Conservation (phyloP, 2,113 vertebrate species). For the Onychorhynchus coronatus region DNA sequence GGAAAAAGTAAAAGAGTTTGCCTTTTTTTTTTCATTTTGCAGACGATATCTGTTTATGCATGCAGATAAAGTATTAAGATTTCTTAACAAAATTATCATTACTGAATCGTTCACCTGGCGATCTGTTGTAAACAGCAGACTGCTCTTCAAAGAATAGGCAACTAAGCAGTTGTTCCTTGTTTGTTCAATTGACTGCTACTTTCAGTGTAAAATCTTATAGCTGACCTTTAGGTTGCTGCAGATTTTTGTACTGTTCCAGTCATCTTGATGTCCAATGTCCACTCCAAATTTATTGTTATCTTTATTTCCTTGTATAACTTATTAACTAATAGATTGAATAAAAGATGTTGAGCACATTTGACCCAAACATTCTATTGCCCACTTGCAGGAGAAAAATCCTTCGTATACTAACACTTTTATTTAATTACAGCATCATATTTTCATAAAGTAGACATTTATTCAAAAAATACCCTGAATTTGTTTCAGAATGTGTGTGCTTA, state of each 20-base stretch:
- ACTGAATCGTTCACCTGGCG: background rate
- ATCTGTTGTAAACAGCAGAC: background rate
- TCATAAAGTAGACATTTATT: background rate
- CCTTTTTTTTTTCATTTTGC: background rate
- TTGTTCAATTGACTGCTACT: background rate
- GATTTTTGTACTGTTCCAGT: background rate
- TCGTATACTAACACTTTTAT: background rate
- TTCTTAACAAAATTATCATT: background rate
- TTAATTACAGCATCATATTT: background rate
- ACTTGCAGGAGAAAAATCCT: background rate
- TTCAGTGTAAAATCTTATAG: background rate
- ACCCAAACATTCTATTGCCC: background rate
- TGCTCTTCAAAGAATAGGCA: background rate
- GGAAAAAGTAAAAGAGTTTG: background rate
- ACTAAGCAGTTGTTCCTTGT: background rate
- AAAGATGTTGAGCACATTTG: background rate
- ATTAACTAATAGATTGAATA: background rate
- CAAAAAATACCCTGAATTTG: background rate
- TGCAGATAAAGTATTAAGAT: background rate
- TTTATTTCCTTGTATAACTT: background rate
- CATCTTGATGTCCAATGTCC: background rate
- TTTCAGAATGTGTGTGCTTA: background rate
- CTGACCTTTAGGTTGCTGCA: background rate
- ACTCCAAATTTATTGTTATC: background rate
- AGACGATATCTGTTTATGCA: background rate